Percentiles rank a stretch among this genome's conserved stretches.
phyloP scores from a whole-genome alignment of 2,113 vertebrate genomes.

The Tautogolabrus adspersus region DNA sequence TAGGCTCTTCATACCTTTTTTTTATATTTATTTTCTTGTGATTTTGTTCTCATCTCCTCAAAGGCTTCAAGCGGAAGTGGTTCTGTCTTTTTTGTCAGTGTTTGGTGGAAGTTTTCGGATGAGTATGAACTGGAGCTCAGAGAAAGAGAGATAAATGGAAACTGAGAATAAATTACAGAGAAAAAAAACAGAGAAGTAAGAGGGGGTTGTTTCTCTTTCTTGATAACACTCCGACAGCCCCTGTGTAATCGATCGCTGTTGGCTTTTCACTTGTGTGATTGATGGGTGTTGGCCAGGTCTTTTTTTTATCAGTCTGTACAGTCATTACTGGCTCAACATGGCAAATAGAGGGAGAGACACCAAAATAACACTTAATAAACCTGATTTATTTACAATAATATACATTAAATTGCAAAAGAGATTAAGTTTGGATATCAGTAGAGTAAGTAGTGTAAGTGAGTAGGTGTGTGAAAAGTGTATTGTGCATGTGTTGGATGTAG shows the following conservation, averaged over 20 bases:
- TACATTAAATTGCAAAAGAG: no score
- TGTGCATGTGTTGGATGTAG: no score
- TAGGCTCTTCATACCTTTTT: constrained; percentile 45
- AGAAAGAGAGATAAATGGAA: constrained; percentile 29
- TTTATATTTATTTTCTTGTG: constrained; percentile 50
- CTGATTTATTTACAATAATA: no score
- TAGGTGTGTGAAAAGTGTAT: no score
- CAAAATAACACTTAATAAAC: no score
- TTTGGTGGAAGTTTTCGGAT: constrained; percentile 34
- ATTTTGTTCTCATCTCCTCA: constrained; percentile 47
- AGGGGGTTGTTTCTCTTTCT: constrained; percentile 38
- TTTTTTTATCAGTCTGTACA: constrained; percentile 56
- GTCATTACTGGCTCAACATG: no score
- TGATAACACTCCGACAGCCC: constrained; percentile 30
- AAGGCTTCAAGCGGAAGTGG: constrained; percentile 10
- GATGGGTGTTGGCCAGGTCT: constrained; percentile 57
- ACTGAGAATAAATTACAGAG: constrained; percentile 15
- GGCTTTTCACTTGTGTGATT: constrained; percentile 62
- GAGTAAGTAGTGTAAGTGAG: no score
- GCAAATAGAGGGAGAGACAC: no score
- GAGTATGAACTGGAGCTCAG: constrained; percentile 21
- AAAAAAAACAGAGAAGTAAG: not conserved
- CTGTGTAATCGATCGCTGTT: constrained; percentile 62
- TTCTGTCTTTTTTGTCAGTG: constrained; percentile 11
- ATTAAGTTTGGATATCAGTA: no score